Conservation (phyloP, 2,113 vertebrate species). For the Rafetus swinhoei region DNA sequence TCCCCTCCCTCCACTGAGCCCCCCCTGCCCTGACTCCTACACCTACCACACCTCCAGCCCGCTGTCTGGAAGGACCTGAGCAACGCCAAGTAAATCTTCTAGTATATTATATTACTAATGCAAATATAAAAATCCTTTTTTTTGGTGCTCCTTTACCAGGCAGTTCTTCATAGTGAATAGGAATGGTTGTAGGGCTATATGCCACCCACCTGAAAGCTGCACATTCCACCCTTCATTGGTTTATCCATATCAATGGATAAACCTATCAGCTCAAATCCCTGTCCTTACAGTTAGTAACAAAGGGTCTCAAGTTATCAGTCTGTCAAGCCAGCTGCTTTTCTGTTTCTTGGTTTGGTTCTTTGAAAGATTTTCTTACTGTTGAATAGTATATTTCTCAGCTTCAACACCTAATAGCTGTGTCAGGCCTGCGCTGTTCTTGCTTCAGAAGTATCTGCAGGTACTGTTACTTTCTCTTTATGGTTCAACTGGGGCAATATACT, state of each 20-base stretch:
- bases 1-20: too few species aligned
- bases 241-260: not conserved
- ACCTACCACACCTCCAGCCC: not conserved
- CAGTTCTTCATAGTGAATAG: rapidly evolving
- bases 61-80: too few species aligned
- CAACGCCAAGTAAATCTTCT: too few species aligned
- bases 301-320: not conserved
- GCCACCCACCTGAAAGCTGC: not conserved
- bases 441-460: not conserved
- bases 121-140: rapidly evolving
- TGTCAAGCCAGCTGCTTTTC: not conserved
- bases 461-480: not conserved
- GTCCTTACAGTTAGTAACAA: not conserved
- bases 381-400: not conserved
- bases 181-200: not conserved
- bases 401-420: not conserved
- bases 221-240: not conserved
- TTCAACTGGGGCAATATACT: not conserved
- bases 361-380: not conserved
- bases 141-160: not conserved
- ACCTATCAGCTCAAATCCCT: not conserved
- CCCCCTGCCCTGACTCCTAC: too few species aligned
- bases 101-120: not conserved
- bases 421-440: not conserved
- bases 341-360: not conserved